phyloP scores from a whole-genome alignment of 2,113 vertebrate genomes.

The Ahaetulla prasina region DNA sequence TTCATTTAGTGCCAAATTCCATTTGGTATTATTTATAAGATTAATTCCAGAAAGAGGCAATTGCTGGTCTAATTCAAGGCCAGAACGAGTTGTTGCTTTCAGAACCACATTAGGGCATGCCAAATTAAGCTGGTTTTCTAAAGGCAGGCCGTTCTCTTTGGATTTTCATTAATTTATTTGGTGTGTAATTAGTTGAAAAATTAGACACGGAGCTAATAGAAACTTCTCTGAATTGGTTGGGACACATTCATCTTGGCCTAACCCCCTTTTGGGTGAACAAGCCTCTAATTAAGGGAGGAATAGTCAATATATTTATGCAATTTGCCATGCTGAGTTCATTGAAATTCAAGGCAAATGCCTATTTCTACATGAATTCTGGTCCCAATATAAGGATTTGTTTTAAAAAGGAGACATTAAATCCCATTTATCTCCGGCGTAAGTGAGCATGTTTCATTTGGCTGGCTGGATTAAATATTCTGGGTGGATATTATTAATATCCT shows the following conservation, averaged over 20 bases:
- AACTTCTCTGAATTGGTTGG: constrained; percentile 33
- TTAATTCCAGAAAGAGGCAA: constrained; percentile 48
- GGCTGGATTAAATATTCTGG: neutral
- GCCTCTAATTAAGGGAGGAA: neutral
- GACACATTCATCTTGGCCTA: constrained; percentile 30
- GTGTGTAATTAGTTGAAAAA: constrained; percentile 54
- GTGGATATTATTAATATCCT: neutral
- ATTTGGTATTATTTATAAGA: constrained; percentile 39
- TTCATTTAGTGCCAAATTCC: constrained; percentile 43
- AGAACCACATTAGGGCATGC: constrained; percentile 46
- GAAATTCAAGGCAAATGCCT: neutral
- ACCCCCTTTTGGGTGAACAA: constrained; percentile 27
- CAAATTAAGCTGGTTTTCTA: constrained; percentile 57
- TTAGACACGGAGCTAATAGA: constrained; percentile 33
- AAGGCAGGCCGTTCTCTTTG: constrained; percentile 40
- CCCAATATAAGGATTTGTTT: neutral
- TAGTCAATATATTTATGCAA: constrained; percentile 9
- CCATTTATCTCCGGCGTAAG: neutral
- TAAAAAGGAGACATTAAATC: neutral
- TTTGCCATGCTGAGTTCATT: neutral
- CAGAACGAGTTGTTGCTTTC: constrained; percentile 43
- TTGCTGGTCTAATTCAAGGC: constrained; percentile 38
- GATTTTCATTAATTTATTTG: constrained; percentile 61
- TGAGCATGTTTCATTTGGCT: neutral
- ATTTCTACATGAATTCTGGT: neutral